These are phyloP conservation scores for Amorpha juglandis DNA, from an alignment of 2,888 invertebrate species.

Conservation along the genomic window DNA sequence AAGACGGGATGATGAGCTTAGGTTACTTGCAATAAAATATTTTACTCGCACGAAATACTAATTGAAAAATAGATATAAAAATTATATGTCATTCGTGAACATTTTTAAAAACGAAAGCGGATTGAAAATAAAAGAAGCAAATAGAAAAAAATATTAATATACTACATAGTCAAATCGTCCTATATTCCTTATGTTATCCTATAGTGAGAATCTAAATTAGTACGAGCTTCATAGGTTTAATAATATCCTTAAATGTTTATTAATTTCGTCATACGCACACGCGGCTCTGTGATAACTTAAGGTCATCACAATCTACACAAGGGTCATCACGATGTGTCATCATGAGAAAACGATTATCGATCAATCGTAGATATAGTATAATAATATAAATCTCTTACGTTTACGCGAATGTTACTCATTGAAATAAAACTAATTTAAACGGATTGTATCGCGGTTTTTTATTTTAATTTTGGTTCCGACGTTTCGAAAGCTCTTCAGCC, in stretches of 20 bases:
- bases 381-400: too few relatives aligned
- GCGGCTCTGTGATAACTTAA: conserved; percentile 17
- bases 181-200: neutral
- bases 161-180: neutral
- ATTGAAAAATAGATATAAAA: neutral
- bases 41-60: neutral
- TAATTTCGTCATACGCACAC: conserved; percentile 11
- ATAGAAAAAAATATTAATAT: too few relatives aligned
- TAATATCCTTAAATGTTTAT: conserved; percentile 6
- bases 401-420: too few relatives aligned
- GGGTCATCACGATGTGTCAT: neutral
- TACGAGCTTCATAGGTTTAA: neutral
- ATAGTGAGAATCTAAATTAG: neutral
- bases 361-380: neutral
- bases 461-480: too few relatives aligned
- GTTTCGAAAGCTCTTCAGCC: too few relatives aligned
- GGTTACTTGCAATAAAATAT: neutral
- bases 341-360: neutral
- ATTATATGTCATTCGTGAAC: neutral
- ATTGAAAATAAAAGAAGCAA: too few relatives aligned
- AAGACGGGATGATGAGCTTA: too few relatives aligned
- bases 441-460: too few relatives aligned
- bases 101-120: too few relatives aligned
- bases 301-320: conserved; percentile 5
- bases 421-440: too few relatives aligned